Evolutionary conservation across 2,888 invertebrate genomes (phyloP).

Genomic region (Eubasilissa splendida): DNA sequence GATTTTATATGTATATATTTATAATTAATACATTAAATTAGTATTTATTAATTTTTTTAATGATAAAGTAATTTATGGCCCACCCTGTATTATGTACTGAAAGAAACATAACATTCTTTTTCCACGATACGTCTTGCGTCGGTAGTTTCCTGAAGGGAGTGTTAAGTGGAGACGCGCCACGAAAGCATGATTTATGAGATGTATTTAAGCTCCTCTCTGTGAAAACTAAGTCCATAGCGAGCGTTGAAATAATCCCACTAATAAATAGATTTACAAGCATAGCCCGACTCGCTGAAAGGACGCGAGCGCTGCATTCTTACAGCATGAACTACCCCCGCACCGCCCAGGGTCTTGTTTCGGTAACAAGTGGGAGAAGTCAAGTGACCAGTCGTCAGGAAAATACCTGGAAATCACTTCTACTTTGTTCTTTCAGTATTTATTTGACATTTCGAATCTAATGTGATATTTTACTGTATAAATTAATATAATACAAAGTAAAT

Average conservation of each 20-base stretch:
- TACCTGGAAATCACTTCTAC: background rate
- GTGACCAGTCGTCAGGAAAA: conserved; percentile 1
- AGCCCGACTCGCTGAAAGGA: conserved; percentile 18
- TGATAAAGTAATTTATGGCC: too few species aligned
- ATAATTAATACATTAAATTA: too few species aligned
- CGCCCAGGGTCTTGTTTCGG: background rate
- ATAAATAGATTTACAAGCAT: conserved; percentile 33
- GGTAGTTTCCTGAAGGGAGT: too few species aligned
- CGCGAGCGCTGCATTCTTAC: conserved; percentile 26
- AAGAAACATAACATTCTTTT: too few species aligned
- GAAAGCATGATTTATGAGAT: background rate
- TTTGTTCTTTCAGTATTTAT: too few species aligned
- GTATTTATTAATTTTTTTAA: too few species aligned
- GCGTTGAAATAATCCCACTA: conserved; percentile 17
- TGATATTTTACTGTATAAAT: too few species aligned
- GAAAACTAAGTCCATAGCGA: background rate
- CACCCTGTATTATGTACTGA: too few species aligned
- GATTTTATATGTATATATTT: too few species aligned
- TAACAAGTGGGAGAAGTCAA: background rate
- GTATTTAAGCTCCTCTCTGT: background rate
- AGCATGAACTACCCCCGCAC: background rate
- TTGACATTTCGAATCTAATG: too few species aligned
- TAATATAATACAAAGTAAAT: too few species aligned
- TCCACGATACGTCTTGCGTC: too few species aligned
- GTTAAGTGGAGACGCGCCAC: background rate